A percentile compares a stretch with the other conserved stretches of the same genome.
phyloP scores from a whole-genome alignment of 2,797 vertebrate genomes.

The Darevskia mixta region DNA sequence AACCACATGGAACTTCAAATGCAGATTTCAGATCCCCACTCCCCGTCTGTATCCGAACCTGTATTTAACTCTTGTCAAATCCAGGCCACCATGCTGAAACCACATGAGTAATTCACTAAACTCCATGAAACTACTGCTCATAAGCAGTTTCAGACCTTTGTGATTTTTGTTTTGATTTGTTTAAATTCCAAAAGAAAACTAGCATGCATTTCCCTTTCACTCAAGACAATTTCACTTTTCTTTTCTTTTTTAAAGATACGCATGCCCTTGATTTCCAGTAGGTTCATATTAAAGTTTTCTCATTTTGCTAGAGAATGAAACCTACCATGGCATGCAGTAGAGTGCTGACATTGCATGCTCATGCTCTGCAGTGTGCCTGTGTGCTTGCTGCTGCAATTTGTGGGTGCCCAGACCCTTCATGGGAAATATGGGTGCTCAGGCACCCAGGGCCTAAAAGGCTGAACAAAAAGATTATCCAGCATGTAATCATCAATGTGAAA shows the following conservation, averaged over 20 bases:
- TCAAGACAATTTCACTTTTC: background rate
- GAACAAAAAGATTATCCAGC: too few species aligned
- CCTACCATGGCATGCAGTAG: background rate
- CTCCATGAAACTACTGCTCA: constrained; percentile 8
- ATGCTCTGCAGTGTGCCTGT: too few species aligned
- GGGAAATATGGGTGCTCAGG: background rate
- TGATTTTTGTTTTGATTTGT: too few species aligned
- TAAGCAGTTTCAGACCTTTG: constrained; percentile 16
- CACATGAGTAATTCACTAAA: background rate
- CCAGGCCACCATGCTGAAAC: constrained; percentile 33
- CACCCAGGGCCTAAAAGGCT: background rate
- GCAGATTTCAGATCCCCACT: background rate
- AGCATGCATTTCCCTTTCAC: background rate
- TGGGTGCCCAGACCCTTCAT: too few species aligned
- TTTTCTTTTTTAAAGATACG: background rate
- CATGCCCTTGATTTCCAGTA: background rate
- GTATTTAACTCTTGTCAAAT: constrained; percentile 42
- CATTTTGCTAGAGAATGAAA: background rate
- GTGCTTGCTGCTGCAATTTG: too few species aligned
- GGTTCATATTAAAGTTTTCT: background rate
- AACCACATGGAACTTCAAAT: constrained; percentile 26
- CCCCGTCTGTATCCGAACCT: constrained; percentile 20
- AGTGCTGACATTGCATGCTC: too few species aligned
- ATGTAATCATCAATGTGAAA: too few species aligned
- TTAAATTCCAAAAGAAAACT: background rate